Base-by-base conservation (phyloP, 2,888 invertebrate species). In the Cheilosia variabilis region DNA sequence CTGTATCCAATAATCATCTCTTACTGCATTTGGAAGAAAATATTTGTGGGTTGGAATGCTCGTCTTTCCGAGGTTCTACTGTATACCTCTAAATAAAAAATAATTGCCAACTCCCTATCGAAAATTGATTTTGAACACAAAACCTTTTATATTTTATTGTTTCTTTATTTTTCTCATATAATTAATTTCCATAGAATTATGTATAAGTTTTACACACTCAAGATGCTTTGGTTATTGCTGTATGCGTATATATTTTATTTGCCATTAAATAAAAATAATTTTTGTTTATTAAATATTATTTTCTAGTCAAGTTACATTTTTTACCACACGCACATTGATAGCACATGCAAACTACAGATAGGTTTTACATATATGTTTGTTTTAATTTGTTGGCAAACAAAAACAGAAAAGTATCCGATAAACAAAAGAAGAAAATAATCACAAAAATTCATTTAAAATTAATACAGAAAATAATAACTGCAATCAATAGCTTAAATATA, bases 191-290 rank as follows among this genome's bases (percentile, higher is more conserved):
- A 79, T 72, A 81, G 63, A 86, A 77, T 84, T 87, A 84, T 86
- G 76, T 87, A 77, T 75, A 86, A 81, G 72, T 84, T 88, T 86
- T 87, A 87, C 87, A 88, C 88, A 88, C 88, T 87, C 86, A 89
- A 91, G 91, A 92, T 92, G 91, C 92, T 92, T 92, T 92, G 92
- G 92, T 92, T 92, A 92, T 92, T 92, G 92, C 92, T 92, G 92
- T 91, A 92, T 91, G 90, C 90, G 89, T 87, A 87, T 87, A 87
- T 84, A 71, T 81, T 86, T 87, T 73, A 82, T 82, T 87, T 82
- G 87, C 77, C 80, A 77, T 69, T 76, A 82, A 81, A 82, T 78
- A 79, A 79, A 78, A 78, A 71, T 80, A 79, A n/a, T 79, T 71
- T 71, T 50, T 60, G 27, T 80, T 84, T 31, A 77, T 66, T 80